Evolutionary conservation across 1,140 invertebrate genomes (phyloP).

Genomic region (Diprion similis): DNA sequence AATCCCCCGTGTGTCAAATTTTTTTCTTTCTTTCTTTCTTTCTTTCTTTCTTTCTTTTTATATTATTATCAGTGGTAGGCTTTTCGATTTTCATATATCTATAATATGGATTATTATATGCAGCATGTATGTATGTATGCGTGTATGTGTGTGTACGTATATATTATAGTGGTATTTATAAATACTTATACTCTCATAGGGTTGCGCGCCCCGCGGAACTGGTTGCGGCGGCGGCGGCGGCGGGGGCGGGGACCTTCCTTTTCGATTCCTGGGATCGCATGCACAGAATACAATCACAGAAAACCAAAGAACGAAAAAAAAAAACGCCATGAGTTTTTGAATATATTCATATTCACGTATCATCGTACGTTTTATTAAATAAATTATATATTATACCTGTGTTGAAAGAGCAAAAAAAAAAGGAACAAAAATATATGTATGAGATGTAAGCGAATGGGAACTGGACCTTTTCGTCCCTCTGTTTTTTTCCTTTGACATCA

Average conservation of each 20-base stretch:
- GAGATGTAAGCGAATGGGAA: conserved; percentile 13
- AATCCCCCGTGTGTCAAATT: conserved; percentile 25
- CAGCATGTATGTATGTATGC: no score
- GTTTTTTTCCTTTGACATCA: neutral
- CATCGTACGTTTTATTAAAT: conserved; percentile 20
- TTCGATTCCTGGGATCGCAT: conserved; percentile 61
- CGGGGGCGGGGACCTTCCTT: conserved; percentile 62
- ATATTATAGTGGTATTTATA: neutral
- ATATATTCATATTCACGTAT: conserved; percentile 23
- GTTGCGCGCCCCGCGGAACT: conserved; percentile 57
- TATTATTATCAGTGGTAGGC: conserved; percentile 19
- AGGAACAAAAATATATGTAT: conserved; percentile 1
- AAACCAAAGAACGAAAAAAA: conserved; percentile 37
- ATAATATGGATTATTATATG: no score
- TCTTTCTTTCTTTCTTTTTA: conserved; percentile 22
- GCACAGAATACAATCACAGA: conserved; percentile 61
- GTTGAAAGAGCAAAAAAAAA: conserved; percentile 15
- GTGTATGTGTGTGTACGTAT: no score
- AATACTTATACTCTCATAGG: conserved; percentile 59
- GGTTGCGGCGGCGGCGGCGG: conserved; percentile 48
- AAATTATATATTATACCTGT: conserved; percentile 14
- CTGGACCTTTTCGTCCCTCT: neutral
- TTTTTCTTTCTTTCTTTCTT: conserved; percentile 21
- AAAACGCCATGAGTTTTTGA: neutral
- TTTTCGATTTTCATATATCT: neutral